Conservation (phyloP, 35 echinoderm and acorn worm species). For the Apostichopus californicus region DNA sequence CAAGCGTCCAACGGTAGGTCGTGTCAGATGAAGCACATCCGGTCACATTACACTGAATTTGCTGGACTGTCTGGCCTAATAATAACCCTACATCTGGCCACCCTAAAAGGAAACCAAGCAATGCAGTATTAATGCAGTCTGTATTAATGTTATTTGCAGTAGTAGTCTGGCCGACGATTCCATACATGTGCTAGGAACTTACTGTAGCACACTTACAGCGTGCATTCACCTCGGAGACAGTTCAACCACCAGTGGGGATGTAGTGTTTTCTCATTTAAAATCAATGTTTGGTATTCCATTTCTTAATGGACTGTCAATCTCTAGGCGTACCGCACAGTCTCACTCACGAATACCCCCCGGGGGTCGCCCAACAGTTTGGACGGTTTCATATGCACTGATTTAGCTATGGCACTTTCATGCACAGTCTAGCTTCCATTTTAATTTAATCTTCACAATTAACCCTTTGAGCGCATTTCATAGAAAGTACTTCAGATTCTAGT, state of each 20-base stretch:
- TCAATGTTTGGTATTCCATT: not conserved
- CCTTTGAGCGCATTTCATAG: not conserved
- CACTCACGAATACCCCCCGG: too few relatives aligned
- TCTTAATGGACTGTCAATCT: not conserved
- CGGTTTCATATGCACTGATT: not conserved
- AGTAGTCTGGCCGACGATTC: too few relatives aligned
- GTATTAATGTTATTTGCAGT: too few relatives aligned
- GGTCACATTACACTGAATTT: too few relatives aligned
- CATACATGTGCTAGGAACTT: too few relatives aligned
- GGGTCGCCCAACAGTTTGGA: not conserved
- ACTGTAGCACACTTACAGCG: too few relatives aligned
- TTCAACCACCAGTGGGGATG: not conserved
- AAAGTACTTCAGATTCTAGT: not conserved
- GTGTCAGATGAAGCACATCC: too few relatives aligned
- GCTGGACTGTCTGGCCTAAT: too few relatives aligned
- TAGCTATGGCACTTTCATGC: not conserved
- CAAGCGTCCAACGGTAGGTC: too few relatives aligned
- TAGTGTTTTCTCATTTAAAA: not conserved
- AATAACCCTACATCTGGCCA: too few relatives aligned
- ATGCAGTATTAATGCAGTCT: too few relatives aligned
- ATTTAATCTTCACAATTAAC: not conserved
- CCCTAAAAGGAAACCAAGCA: too few relatives aligned
- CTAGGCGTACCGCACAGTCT: not conserved
- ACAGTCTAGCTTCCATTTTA: not conserved
- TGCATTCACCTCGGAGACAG: not conserved